These are phyloP conservation scores for Gallinago media DNA, from an alignment of 2,113 vertebrate genomes.

Conservation along the genomic window DNA sequence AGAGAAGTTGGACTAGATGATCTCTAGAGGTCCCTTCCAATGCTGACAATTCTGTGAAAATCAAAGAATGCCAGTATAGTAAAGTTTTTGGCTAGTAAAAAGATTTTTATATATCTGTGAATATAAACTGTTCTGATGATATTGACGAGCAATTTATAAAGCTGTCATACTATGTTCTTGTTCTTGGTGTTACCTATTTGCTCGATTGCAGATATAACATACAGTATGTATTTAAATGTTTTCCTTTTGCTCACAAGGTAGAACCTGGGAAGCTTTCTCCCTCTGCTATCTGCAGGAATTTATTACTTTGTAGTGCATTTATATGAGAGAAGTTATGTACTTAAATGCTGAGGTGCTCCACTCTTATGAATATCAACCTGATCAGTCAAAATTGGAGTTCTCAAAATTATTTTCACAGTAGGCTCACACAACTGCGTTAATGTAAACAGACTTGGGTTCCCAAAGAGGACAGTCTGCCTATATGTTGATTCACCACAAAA, in stretches of 20 bases:
- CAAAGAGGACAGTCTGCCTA: not conserved
- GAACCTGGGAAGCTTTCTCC: not conserved
- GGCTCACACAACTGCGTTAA: not conserved
- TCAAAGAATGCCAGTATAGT: not conserved
- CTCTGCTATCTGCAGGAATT: not conserved
- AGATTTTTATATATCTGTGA: not conserved
- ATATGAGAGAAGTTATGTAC: not conserved
- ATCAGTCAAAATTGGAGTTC: not conserved
- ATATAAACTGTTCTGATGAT: not conserved
- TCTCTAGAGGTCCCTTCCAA: too few relatives aligned
- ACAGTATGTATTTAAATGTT: not conserved
- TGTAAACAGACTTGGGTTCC: not conserved
- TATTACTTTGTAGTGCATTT: not conserved
- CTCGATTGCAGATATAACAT: not conserved
- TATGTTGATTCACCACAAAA: not conserved
- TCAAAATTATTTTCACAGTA: not conserved
- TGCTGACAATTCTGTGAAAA: not conserved
- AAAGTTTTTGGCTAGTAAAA: not conserved
- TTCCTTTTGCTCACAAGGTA: not conserved
- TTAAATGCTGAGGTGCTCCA: not conserved
- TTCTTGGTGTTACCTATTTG: not conserved
- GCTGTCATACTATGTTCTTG: not conserved
- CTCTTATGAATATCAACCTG: not conserved
- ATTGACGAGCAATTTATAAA: not conserved
- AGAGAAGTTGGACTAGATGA: too few relatives aligned